Base-by-base conservation (phyloP, 2,797 vertebrate genomes). In the Neopelma chrysocephalum region DNA sequence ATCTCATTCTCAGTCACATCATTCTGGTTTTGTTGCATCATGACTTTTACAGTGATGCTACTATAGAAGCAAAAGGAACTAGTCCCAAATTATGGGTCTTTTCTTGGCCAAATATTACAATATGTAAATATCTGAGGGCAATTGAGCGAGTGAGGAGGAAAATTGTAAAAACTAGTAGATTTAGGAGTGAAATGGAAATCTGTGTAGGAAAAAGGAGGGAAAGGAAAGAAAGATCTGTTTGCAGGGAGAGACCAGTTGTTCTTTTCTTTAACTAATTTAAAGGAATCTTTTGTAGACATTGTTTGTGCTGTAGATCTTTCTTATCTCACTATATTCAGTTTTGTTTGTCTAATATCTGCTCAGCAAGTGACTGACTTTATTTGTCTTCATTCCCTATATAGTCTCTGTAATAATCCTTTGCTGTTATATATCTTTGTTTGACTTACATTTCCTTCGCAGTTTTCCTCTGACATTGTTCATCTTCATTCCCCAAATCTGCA, bases 381-480 rank as follows among this genome's bases (percentile, higher is more conserved):
- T 87, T 78, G 80, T 97, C 96, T 95, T 96, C 69, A 78, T 97
- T 93, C 82, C 62, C 56, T 45, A 22, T 45, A 43, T 27, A 68
- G 82, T 83, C 87, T 85, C 77, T 48, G 66, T 79, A 95, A 87
- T 85, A 89, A 76, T 89, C 51, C 61, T 85, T 57, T 64, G 71
- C 89, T 75, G 57, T 92, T 96, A 97, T 97, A 96, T 80, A 90
- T 98, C 97, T 97, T 96, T 89, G 73, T 97, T 97, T 93, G 90
- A 66, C 93, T 95, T 86, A 42, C 77, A 93, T 96, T 97, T 96
- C 75, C 92, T 94, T 56, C 57, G 71, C 68, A 75, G 72, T 79
- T 95, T 76, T 93, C 83, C 93, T 96, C 40, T 77, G 73, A 76
- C 12, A 2, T 31, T 90, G 62, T 92, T 94, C 91, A 90, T 97